These are phyloP conservation scores for Elgaria multicarinata DNA, from an alignment of 2,113 vertebrate genomes.

Conservation along the genomic window DNA sequence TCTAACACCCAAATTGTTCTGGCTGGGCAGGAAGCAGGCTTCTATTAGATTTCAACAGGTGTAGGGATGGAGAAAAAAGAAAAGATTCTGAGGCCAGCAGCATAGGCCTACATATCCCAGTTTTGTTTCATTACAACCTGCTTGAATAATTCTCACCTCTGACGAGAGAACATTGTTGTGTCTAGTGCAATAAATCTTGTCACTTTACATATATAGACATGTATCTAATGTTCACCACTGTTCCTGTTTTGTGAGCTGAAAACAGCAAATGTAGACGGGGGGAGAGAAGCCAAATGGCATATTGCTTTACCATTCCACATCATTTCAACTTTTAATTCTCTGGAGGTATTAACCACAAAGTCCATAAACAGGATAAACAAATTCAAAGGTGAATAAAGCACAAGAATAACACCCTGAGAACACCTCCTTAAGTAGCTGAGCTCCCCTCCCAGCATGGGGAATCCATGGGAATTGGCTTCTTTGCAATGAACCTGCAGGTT, in stretches of 20 bases:
- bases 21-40: too few relatives aligned
- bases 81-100: background rate
- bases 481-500: slow-evolving; percentile 37
- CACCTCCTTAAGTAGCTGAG: slow-evolving; percentile 29
- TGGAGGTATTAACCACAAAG: slow-evolving; percentile 45
- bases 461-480: slow-evolving; percentile 34
- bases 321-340: slow-evolving; percentile 53
- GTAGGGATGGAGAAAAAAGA: background rate
- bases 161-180: background rate
- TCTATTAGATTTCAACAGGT: too few relatives aligned
- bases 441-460: slow-evolving; percentile 13
- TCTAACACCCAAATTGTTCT: too few relatives aligned
- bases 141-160: background rate
- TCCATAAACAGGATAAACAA: slow-evolving; percentile 51
- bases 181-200: slow-evolving; percentile 28
- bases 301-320: slow-evolving; percentile 52
- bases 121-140: background rate
- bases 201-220: slow-evolving; percentile 11
- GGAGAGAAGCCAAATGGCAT: slow-evolving; percentile 55
- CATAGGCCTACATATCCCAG: background rate
- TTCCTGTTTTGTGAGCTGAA: slow-evolving; percentile 22
- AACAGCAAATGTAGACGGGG: slow-evolving; percentile 35
- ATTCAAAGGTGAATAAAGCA: slow-evolving; percentile 55
- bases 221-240: slow-evolving; percentile 29
- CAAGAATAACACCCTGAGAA: slow-evolving; percentile 36